Base-by-base conservation (phyloP, 2,113 vertebrate genomes). In the Heterotilapia buettikoferi region DNA sequence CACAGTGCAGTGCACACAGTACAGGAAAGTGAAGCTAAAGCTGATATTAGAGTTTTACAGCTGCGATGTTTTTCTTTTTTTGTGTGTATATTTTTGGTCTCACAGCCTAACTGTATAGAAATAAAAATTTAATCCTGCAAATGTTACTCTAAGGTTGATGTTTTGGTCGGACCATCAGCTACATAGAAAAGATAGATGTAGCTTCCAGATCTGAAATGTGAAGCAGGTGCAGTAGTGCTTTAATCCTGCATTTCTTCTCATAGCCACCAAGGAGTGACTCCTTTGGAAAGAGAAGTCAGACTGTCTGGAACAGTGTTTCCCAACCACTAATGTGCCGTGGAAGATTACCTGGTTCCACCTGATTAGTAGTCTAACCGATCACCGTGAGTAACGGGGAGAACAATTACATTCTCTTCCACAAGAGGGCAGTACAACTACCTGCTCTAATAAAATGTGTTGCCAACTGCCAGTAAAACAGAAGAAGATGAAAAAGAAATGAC, bases 21-120 rank as follows among this genome's bases (percentile, higher is more conserved):
- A 18, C n/a, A 7, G 31, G 26, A 18, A 45, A n/a, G 1, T 7
- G 7, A 33, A 52, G 24, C 13, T 6, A 45, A 47, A 53, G 10
- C 29, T 14, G 9, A 57, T 19, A 40, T 88, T 16, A 26, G 7
- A 83, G 7, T 1, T 78, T 50, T 31, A 47, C 14, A 47, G 40
- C 40, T 1, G 71, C 1, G 0, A 50, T 78, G 5, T 31, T 78
- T 78, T 50, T 50, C 43, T 50, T 7, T 50, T 19, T 50, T 0
- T 19, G 10, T 50, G 21, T 73, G 68, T 73, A 18, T 45, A 11
- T 26, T 73, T 29, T 47, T 29, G 4, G 24, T 47, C 24, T 47
- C 9, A 47, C 40, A 47, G 24, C 24, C 14, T 31, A 50, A 7
- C 24, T 31, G 6, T 29, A 19, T 50, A 50, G 16, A 76, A 76